These are phyloP conservation scores for Triplophysa tibetana DNA, from an alignment of 2,113 vertebrate species.

Conservation along the genomic window DNA sequence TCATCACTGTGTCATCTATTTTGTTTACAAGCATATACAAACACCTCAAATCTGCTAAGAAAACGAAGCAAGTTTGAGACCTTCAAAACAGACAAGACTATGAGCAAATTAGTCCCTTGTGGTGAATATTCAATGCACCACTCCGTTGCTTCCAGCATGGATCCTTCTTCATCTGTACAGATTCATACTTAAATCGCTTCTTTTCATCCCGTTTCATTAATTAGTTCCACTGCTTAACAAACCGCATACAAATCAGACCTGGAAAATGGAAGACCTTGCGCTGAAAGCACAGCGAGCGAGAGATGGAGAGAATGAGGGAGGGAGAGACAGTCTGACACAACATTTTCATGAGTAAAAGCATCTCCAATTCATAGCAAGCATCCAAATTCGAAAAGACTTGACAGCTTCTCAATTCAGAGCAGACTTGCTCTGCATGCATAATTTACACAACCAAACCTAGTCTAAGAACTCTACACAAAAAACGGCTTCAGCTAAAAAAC, in stretches of 20 bases:
- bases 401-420: conserved; percentile 33
- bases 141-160: conserved; percentile 30
- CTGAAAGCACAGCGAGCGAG: conserved; percentile 39
- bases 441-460: conserved; percentile 36
- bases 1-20: background rate
- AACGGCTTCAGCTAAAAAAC: background rate
- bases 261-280: background rate
- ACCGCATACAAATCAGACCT: conserved; percentile 38
- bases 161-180: conserved; percentile 43
- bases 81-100: conserved; percentile 27
- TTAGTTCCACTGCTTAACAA: conserved; percentile 48
- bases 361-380: conserved; percentile 33
- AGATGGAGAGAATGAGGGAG: conserved; percentile 60
- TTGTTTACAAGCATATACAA: background rate
- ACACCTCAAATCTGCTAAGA: conserved; percentile 8
- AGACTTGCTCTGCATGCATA: conserved; percentile 40
- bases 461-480: conserved; percentile 11
- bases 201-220: conserved; percentile 45
- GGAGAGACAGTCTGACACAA: conserved; percentile 59
- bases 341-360: conserved; percentile 38
- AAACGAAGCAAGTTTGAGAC: conserved; percentile 12
- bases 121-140: conserved; percentile 51
- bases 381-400: conserved; percentile 41
- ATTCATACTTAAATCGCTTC: conserved; percentile 31
- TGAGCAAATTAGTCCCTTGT: conserved; percentile 53